Percentiles rank a stretch among this genome's conserved stretches.
Evolutionary conservation across 2,113 vertebrate species (phyloP).

Genomic region (Aspidoscelis tigris): DNA sequence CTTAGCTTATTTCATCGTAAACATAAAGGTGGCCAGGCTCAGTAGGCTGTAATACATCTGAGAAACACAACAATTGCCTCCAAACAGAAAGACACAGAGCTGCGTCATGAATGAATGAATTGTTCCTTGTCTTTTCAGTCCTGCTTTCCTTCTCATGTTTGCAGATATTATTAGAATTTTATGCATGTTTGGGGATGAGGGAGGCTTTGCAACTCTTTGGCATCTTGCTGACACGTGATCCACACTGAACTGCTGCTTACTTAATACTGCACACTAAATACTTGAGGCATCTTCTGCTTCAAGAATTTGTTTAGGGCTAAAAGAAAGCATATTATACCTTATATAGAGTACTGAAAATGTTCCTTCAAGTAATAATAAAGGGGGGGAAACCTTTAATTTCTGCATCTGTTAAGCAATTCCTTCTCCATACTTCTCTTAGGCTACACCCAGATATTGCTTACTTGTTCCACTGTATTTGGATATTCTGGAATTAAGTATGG

Average conservation of each 20-base stretch:
- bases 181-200: conserved; percentile 57
- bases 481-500: too few relatives aligned
- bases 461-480: too few relatives aligned
- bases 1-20: not conserved
- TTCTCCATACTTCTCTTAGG: too few relatives aligned
- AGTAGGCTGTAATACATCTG: not conserved
- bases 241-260: not conserved
- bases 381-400: too few relatives aligned
- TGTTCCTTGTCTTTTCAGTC: conserved; percentile 22
- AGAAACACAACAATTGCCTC: not conserved
- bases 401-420: too few relatives aligned
- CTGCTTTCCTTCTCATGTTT: not conserved
- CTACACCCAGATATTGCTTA: too few relatives aligned
- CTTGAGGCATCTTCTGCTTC: conserved; percentile 31
- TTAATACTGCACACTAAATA: conserved; percentile 42
- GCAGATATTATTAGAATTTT: conserved; percentile 58
- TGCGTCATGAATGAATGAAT: conserved; percentile 30
- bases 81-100: not conserved
- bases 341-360: not conserved
- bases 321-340: not conserved
- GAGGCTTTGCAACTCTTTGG: conserved; percentile 46
- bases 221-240: conserved; percentile 40
- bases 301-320: not conserved
- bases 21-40: not conserved
- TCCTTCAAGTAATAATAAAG: not conserved